Evolutionary conservation across 2,113 vertebrate species (phyloP), one percentile per base, ranked within the genome.

Genomic region (Nannospalax galili): DNA sequence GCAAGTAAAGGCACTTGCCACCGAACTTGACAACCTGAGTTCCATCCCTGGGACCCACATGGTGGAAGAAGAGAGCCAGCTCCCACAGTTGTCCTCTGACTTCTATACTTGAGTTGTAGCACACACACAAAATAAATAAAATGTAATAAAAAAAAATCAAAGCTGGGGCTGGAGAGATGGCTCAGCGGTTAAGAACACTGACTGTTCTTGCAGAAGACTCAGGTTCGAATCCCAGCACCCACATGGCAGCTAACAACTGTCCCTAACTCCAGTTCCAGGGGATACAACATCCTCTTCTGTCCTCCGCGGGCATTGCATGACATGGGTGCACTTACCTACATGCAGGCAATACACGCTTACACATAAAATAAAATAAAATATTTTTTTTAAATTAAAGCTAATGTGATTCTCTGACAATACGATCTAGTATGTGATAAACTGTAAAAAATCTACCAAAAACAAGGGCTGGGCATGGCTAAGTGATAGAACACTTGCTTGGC

Each of bases 361-460:
- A 16, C 1, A 15, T 60, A 80, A 60, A 80, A 37, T 58, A 80
- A 80, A 80, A 20, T n/a, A 7, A 26, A 80, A n/a, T 42, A 15
- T 2, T 22, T 80, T 35, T 37, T 48, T 80, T 7, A 4, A 80
- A 60, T 22, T 75, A 60, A 86, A 93, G 65, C 60, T 69, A 69
- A 74, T 93, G 58, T 95, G 84, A 80, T 74, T 91, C 62, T 85
- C 40, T 93, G n/a, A 9, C 60, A 89, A 70, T 30, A 40, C 35
- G 52, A 69, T 75, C 24, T 75, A 28, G 11, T 74, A 70, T 62
- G 17, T 80, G 88, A 69, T n/a, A 84, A 62, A 70, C 35, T 84
- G 48, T 42, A 81, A 95, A 77, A 24, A 90, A 64, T 70, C 81
- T 77, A 64, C 20, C 52, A 75, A 73, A 88, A 91, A 28, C 0